Evolutionary conservation across 2,113 vertebrate species (phyloP).

Genomic region (Lagenorhynchus albirostris): DNA sequence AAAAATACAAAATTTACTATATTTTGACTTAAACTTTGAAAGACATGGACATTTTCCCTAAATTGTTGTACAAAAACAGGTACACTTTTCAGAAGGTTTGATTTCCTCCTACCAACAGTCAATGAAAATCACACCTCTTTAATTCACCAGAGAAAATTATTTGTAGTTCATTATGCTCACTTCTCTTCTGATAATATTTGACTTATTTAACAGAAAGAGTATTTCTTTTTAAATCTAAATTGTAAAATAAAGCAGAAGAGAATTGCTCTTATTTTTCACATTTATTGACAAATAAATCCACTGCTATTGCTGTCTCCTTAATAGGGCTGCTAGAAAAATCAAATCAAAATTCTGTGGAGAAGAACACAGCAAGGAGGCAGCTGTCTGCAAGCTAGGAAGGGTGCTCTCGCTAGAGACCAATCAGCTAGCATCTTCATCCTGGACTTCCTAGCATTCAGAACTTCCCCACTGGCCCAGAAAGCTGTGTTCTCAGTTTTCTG

Average conservation of each 20-base stretch:
- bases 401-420: no score
- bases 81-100: background rate
- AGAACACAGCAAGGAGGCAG: no score
- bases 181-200: background rate
- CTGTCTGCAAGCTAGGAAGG: no score
- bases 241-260: background rate
- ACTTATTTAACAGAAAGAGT: conserved; percentile 15
- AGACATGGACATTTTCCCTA: background rate
- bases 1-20: background rate
- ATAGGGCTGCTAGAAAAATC: conserved; percentile 8
- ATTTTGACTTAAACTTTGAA: background rate
- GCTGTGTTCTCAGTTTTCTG: no score
- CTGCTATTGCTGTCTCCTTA: background rate
- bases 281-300: conserved; percentile 20
- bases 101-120: background rate
- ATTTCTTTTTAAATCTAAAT: background rate
- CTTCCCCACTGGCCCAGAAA: no score
- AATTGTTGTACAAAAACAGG: background rate
- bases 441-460: no score
- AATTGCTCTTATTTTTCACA: conserved; percentile 22
- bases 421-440: no score
- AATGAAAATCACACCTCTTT: conserved; percentile 7
- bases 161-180: background rate
- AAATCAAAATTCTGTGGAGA: background rate
- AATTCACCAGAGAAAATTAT: background rate